Percentiles rank a stretch among this genome's conserved stretches.
Evolutionary conservation across 2,888 invertebrate species (phyloP).

Genomic region (Cynaeus angustus): DNA sequence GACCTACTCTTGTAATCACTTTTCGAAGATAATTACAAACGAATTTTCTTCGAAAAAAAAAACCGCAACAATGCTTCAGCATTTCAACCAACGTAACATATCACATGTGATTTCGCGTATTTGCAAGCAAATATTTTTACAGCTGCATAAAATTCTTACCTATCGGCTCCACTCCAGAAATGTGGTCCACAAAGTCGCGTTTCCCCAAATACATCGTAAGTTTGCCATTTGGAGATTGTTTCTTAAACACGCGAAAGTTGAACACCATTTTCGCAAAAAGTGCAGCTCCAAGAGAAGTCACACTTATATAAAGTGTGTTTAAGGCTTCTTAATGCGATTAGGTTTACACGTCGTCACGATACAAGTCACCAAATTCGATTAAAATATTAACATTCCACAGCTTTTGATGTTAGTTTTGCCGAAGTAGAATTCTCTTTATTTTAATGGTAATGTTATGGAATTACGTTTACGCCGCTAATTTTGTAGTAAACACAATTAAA

Average conservation of each 20-base stretch:
- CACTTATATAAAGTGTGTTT: conserved; percentile 28
- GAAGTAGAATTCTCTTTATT: neutral
- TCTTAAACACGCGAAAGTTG: conserved; percentile 94
- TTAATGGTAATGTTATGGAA: neutral
- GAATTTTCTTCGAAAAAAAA: too few species aligned
- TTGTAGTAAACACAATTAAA: conserved; percentile 7
- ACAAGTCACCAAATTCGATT: conserved; percentile 12
- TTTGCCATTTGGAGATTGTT: conserved; percentile 91
- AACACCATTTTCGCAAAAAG: conserved; percentile 81
- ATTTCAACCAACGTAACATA: too few species aligned
- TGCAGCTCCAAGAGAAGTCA: neutral
- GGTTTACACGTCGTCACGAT: neutral
- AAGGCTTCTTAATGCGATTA: conserved; percentile 47
- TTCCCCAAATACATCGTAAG: conserved; percentile 89
- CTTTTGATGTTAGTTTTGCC: neutral
- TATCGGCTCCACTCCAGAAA: conserved; percentile 89
- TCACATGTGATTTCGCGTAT: neutral
- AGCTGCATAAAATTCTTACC: conserved; percentile 74
- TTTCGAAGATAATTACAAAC: too few species aligned
- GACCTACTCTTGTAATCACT: too few species aligned
- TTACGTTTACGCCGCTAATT: conserved; percentile 6
- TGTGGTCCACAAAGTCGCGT: conserved; percentile 91
- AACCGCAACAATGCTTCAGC: too few species aligned
- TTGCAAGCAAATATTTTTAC: neutral
- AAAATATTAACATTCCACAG: conserved; percentile 6